Evolutionary conservation across 2,113 vertebrate species (phyloP), one percentile per base, ranked within the genome.

Genomic region (Formicarius rufipectus): DNA sequence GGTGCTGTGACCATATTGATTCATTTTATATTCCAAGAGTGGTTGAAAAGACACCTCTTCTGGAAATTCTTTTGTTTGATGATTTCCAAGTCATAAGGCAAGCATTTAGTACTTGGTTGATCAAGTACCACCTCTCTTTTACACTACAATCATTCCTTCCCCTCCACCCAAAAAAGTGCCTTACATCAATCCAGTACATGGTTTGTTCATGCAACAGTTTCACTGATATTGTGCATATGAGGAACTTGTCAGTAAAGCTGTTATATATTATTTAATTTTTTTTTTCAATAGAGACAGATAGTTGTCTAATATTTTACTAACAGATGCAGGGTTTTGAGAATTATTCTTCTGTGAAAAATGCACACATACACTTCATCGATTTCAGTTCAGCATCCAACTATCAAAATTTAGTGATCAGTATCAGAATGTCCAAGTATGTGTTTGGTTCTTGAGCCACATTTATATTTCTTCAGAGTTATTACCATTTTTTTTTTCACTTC

Each of bases 311-410:
- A 42, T 60, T 64, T 55, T 55, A 88, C 7, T 42, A 27, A 50
- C 55, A 22, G 4, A 39, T 30, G 13, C 30, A 20, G 42, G 42
- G 35, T 44, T 60, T 33, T 68, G 53, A 67, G 12, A 73, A 50
- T 16, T 27, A 6, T 50, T 93, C 27, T 27, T 37, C 9, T 62
- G 23, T 47, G 35, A 47, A 68, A 68, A 63, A 21, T 31, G 9
- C 53, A 27, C 4, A 31, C 6, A 17, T 27, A 31, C 1, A 0
- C 3, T 55, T 3, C 10, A n/a, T 45, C 10, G 18, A 13, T 49
- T 62, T 74, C 22, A 28, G 12, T 45, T 50, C 42, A 28, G 18
- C 9, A n/a, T n/a, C n/a, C n/a, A n/a, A n/a, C n/a, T n/a, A n/a
- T n/a, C n/a, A n/a, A n/a, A n/a, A n/a, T n/a, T n/a, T n/a, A 42